phyloP scores from a whole-genome alignment of 2,797 vertebrate genomes.

The Natrix natrix region DNA sequence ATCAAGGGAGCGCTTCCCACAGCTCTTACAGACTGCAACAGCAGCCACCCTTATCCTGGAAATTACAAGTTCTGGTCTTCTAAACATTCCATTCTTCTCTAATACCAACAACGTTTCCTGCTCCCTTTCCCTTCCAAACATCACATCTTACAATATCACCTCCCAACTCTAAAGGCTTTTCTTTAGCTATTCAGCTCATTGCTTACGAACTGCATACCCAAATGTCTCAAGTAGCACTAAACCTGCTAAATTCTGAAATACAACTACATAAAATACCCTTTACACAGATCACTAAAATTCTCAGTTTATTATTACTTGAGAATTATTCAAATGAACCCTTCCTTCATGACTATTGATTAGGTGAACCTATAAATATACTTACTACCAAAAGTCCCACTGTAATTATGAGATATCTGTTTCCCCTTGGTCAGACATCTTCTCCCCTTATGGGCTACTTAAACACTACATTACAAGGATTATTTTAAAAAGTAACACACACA shows the following conservation, averaged over 20 bases:
- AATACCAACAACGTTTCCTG: constrained; percentile 80
- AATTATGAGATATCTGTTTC: not conserved
- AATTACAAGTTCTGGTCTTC: constrained; percentile 75
- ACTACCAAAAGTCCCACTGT: not conserved
- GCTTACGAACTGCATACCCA: constrained; percentile 26
- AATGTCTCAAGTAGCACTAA: constrained; percentile 22
- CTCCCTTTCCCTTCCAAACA: constrained; percentile 71
- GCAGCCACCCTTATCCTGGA: constrained; percentile 79
- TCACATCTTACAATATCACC: constrained; percentile 71
- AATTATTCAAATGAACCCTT: constrained; percentile 17
- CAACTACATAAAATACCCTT: constrained; percentile 24
- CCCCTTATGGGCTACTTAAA: not conserved
- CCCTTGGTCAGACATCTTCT: not conserved
- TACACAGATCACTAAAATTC: constrained; percentile 14
- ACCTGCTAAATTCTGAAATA: constrained; percentile 11
- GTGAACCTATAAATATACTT: not conserved
- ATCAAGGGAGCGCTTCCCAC: constrained; percentile 69
- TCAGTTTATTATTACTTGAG: not conserved
- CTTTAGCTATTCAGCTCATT: constrained; percentile 59
- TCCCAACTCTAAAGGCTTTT: constrained; percentile 79
- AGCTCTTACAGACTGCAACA: constrained; percentile 58
- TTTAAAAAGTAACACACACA: no score
- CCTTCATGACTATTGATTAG: not conserved
- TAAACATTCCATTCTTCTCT: constrained; percentile 80
- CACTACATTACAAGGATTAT: not conserved